These are phyloP conservation scores for Dryadula phaetusa DNA, from an alignment of 2,888 invertebrate species.

Conservation along the genomic window DNA sequence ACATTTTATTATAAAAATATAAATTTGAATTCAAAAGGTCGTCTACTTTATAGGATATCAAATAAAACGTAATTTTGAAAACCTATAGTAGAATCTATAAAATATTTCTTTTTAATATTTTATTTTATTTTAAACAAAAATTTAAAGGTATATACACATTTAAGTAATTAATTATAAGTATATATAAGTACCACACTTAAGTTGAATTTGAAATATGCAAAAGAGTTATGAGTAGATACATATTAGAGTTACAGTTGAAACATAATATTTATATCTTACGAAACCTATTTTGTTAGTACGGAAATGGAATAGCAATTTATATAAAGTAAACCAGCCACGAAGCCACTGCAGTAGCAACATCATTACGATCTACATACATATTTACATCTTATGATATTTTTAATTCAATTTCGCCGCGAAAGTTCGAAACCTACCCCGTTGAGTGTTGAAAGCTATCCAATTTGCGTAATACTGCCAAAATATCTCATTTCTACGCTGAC, in stretches of 20 bases:
- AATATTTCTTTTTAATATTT: no score
- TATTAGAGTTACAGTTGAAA: neutral
- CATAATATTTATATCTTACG: constrained; percentile 18
- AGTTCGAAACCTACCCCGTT: constrained; percentile 83
- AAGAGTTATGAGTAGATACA: neutral
- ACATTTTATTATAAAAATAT: no score
- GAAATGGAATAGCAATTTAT: constrained; percentile 35
- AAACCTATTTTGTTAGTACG: constrained; percentile 35
- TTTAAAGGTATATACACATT: no score
- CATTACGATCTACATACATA: constrained; percentile 78
- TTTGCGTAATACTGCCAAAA: constrained; percentile 85
- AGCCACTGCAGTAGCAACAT: constrained; percentile 65
- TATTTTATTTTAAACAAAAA: no score
- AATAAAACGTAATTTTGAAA: neutral
- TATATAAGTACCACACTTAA: neutral
- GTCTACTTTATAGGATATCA: neutral
- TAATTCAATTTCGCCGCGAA: constrained; percentile 83
- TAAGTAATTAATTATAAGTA: no score
- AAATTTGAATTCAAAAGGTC: neutral
- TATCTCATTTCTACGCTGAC: constrained; percentile 84
- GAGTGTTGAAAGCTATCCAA: constrained; percentile 85
- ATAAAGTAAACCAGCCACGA: constrained; percentile 42
- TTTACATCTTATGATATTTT: constrained; percentile 83
- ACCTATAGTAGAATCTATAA: no score
- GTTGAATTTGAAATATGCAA: neutral